Base-by-base conservation (phyloP, 1,140 invertebrate genomes). In the Metopolophium dirhodum region DNA sequence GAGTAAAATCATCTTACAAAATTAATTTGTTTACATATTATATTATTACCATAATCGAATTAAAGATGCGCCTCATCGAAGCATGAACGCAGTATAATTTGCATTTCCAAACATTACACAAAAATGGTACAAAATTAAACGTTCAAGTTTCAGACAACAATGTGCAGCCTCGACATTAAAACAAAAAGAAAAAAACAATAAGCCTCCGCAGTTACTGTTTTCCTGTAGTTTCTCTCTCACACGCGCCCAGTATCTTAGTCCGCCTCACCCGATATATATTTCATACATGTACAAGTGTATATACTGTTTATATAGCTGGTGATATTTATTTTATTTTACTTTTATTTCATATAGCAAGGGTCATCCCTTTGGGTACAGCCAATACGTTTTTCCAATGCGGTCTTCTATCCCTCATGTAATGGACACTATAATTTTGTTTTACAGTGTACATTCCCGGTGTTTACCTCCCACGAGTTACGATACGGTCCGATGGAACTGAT, bases 381-480 rank as follows among this genome's bases (percentile, higher is more conserved):
- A 45, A 90, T 90, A 61, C 54, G 54, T 90, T 90, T 90, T 90
- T 68, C 89, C 54, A 45, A 90, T 68, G 41, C 26, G n/a, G 87
- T 89, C 87, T 54, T 37, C 26, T 77, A 77, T 54, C 49, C 87
- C 87, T 57, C n/a, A 35, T 89, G 87, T 54, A 90, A 90, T 61
- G 54, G 89, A 68, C 54, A 90, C 89, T 90, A 61, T 68, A 68
- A 68, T 90, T 68, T 90, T 45, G 89, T 90, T 90, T 68, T 68
- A 89, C 51, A 89, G 88, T 54, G 51, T 89, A 57, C 51, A 57
- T 37, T 41, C 49, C n/a, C 51, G n/a, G 22, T 41, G 51, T 37
- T 89, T 57, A 26, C 88, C 86, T 49, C 47, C 49, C 37, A 89
- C 49, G 23, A 89, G 30, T 89, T 41, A 41, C 88, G 37, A 57